These are phyloP conservation scores for Sus cebifrons DNA, from an alignment of 2,797 vertebrate genomes.

Conservation along the genomic window DNA sequence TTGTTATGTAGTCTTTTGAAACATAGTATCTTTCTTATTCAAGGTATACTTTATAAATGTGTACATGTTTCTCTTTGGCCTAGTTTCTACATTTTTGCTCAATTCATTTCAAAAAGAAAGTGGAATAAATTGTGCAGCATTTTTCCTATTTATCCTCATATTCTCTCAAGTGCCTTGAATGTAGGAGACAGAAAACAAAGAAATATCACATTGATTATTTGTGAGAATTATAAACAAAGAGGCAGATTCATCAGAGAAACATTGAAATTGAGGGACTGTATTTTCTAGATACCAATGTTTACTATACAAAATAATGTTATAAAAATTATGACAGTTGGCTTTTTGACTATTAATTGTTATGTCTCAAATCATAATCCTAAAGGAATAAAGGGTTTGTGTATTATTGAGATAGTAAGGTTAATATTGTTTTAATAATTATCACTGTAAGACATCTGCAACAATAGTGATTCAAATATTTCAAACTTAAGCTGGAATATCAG, in stretches of 20 bases:
- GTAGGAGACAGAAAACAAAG: neutral
- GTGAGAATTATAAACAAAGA: slow-evolving; percentile 29
- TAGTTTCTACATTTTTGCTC: neutral
- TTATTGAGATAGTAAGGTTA: neutral
- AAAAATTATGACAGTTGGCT: neutral
- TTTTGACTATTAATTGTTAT: neutral
- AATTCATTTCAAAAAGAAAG: neutral
- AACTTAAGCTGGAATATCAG: neutral
- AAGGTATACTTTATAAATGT: neutral
- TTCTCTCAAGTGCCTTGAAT: neutral
- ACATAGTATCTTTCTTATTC: neutral
- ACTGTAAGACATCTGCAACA: neutral
- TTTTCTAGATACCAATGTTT: neutral
- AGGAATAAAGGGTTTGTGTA: neutral
- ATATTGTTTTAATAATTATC: slow-evolving; percentile 8
- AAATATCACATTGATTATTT: slow-evolving; percentile 7
- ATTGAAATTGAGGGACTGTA: neutral
- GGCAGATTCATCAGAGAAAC: neutral
- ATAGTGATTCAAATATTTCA: neutral
- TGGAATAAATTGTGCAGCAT: neutral
- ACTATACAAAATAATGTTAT: neutral
- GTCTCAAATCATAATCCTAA: neutral
- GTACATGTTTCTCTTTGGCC: neutral
- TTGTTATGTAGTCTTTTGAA: neutral
- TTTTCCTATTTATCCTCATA: neutral